Conservation (phyloP, 2,797 vertebrate species). For the Erethizon dorsatum region DNA sequence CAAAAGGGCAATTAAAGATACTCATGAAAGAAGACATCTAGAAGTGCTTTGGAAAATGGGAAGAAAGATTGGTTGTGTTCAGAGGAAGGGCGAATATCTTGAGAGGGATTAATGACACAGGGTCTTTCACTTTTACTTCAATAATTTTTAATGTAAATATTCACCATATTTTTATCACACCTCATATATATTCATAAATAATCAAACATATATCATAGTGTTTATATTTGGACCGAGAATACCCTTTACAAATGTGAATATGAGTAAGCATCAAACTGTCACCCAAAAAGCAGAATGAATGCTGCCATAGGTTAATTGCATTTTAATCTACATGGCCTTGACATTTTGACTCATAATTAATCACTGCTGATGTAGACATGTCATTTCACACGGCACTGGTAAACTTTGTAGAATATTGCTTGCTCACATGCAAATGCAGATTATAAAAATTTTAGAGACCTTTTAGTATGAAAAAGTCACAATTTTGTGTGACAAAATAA, state of each 20-base stretch:
- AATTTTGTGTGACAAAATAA: neutral
- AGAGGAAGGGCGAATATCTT: neutral
- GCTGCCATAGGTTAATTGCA: neutral
- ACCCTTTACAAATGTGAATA: neutral
- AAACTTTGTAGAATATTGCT: neutral
- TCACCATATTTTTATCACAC: neutral
- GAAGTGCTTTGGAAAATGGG: neutral
- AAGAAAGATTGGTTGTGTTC: neutral
- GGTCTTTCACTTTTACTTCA: neutral
- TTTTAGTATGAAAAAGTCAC: neutral
- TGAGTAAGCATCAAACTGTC: neutral
- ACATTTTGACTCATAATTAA: constrained; percentile 66
- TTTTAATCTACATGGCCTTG: constrained; percentile 52
- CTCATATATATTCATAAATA: neutral
- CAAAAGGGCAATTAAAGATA: neutral
- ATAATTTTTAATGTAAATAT: neutral
- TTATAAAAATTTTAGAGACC: constrained; percentile 6
- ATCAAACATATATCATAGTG: neutral
- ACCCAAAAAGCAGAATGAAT: constrained; percentile 21
- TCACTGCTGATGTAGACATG: neutral
- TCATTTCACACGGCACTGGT: constrained; percentile 11
- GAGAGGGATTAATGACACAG: neutral
- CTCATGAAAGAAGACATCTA: neutral
- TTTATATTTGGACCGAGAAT: constrained; percentile 15
- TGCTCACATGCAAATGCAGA: constrained; percentile 31